Conservation (phyloP, 2,888 invertebrate genomes). For the Marronus borbonicus region DNA sequence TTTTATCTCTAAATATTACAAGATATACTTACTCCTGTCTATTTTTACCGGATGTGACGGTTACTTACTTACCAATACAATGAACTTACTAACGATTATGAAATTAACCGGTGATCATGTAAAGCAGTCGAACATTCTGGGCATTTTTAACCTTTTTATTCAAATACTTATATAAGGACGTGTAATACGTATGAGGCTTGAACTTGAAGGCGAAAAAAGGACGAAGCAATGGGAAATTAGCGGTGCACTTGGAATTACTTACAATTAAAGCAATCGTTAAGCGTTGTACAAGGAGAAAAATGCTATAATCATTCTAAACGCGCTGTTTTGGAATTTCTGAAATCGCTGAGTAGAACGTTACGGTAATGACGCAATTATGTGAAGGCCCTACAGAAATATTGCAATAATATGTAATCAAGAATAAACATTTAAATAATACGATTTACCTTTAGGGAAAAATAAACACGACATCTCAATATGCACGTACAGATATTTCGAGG, state of each 20-base stretch:
- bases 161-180: not conserved
- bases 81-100: not conserved
- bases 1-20: conserved; percentile 42
- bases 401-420: not conserved
- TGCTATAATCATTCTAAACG: not conserved
- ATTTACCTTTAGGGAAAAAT: conserved; percentile 1
- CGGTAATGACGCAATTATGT: not conserved
- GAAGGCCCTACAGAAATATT: not conserved
- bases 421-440: conserved; percentile 2
- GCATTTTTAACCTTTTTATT: conserved; percentile 4
- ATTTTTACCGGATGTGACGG: conserved; percentile 18
- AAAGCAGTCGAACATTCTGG: conserved; percentile 17
- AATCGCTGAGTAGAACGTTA: not conserved
- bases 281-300: not conserved
- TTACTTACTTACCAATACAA: not conserved
- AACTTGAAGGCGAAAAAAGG: not conserved
- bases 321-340: too few relatives aligned
- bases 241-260: conserved; percentile 26
- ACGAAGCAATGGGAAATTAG: not conserved
- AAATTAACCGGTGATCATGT: conserved; percentile 23
- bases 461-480: not conserved
- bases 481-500: not conserved
- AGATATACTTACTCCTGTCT: conserved; percentile 17
- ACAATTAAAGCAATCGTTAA: not conserved
- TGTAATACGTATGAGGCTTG: not conserved